Evolutionary conservation across 2,113 vertebrate species (phyloP).

Genomic region (Callithrix jacchus): DNA sequence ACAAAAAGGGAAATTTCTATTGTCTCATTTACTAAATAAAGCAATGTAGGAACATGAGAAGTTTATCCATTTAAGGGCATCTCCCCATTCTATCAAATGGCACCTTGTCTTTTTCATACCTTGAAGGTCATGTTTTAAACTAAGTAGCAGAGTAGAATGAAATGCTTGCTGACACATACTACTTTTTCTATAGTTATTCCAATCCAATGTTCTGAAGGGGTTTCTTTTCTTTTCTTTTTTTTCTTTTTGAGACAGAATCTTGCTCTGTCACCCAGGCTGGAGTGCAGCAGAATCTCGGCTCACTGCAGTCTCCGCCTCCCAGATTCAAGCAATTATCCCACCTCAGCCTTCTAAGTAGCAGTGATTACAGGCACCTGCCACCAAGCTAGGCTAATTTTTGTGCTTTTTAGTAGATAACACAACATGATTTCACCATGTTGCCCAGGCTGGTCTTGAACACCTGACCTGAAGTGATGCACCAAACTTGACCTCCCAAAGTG

Average conservation of each 20-base stretch:
- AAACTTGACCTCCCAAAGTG: not conserved
- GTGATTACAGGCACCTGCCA: not conserved
- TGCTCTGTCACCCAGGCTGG: not conserved
- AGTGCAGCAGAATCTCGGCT: not conserved
- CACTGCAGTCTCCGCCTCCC: not conserved
- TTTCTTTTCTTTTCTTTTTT: no score
- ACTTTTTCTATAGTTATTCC: no score
- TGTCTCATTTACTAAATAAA: not conserved
- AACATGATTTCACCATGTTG: not conserved
- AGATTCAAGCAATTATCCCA: not conserved
- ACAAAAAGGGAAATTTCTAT: not conserved
- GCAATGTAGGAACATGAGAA: not conserved
- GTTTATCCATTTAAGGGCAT: not conserved
- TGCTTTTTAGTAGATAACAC: not conserved
- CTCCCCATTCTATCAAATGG: not conserved
- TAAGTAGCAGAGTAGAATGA: not conserved
- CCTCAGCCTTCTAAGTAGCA: not conserved
- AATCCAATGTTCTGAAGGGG: no score
- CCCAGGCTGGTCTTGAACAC: not conserved
- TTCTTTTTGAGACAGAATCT: not conserved
- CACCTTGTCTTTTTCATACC: not conserved
- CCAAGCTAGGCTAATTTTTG: not conserved
- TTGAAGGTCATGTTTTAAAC: not conserved
- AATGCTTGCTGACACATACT: not conserved
- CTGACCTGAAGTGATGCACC: not conserved